Evolutionary conservation across 2,888 invertebrate species (phyloP).

Genomic region (Diplazon laetatorius): DNA sequence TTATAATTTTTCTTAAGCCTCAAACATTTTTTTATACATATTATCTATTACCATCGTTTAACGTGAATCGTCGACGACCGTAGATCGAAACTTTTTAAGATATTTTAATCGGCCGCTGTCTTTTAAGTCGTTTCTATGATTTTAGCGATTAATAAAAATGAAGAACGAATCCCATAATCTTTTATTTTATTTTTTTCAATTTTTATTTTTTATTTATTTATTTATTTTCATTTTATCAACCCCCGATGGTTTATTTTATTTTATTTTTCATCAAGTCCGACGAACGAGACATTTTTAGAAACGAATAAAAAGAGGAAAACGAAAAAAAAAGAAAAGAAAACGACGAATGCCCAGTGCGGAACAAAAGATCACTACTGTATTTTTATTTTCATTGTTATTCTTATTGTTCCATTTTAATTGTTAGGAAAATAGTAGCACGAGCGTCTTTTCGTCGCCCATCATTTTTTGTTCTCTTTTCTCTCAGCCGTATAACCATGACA

Average conservation of each 20-base stretch:
- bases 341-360: slow-evolving; percentile 11
- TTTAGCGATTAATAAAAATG: slow-evolving; percentile 68
- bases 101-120: slow-evolving; percentile 67
- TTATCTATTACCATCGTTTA: slow-evolving; percentile 63
- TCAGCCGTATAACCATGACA: slow-evolving; percentile 38
- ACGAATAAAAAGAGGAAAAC: too few species aligned
- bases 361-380: slow-evolving; percentile 14
- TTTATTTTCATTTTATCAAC: too few species aligned
- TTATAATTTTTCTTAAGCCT: slow-evolving; percentile 25
- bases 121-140: slow-evolving; percentile 71
- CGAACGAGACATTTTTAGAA: slow-evolving; percentile 18
- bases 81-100: slow-evolving; percentile 70
- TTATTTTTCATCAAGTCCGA: slow-evolving; percentile 47
- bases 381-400: not conserved
- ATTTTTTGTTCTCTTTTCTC: slow-evolving; percentile 26
- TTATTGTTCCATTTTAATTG: slow-evolving; percentile 15
- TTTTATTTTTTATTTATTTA: too few species aligned
- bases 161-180: slow-evolving; percentile 48
- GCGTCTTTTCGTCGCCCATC: slow-evolving; percentile 9
- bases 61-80: slow-evolving; percentile 68
- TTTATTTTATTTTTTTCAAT: slow-evolving; percentile 55
- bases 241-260: slow-evolving; percentile 54
- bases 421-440: slow-evolving; percentile 27
- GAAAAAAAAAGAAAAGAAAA: too few species aligned
- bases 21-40: slow-evolving; percentile 41